phyloP scores from a whole-genome alignment of 2,113 vertebrate genomes.

The Glaucidium brasilianum region DNA sequence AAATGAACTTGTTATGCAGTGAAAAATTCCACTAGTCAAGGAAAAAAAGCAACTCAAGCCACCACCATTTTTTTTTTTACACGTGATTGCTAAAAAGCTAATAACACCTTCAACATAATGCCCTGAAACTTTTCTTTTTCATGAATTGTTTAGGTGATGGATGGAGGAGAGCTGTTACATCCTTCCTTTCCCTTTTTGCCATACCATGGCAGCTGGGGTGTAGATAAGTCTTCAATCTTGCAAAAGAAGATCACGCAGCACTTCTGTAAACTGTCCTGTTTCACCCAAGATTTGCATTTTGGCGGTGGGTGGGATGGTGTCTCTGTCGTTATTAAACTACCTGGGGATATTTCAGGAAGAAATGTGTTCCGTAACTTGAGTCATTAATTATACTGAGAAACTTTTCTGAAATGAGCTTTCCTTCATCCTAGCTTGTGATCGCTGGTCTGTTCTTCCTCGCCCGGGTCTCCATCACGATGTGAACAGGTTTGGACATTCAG shows the following conservation, averaged over 20 bases:
- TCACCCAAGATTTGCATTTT: background rate
- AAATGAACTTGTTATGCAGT: background rate
- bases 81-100: background rate
- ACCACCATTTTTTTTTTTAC: background rate
- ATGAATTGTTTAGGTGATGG: background rate
- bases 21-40: background rate
- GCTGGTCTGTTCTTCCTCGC: slow-evolving; percentile 88
- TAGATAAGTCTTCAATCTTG: no score
- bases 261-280: background rate
- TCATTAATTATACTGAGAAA: fast-evolving
- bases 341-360: background rate
- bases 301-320: background rate
- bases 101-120: background rate
- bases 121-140: background rate
- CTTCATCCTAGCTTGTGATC: slow-evolving; percentile 84
- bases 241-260: fast-evolving
- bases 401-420: background rate
- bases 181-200: background rate
- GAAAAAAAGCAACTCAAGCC: background rate
- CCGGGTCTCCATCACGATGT: slow-evolving; percentile 86
- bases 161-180: background rate
- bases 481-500: slow-evolving; percentile 95
- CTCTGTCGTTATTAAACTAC: fast-evolving
- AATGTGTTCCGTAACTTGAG: fast-evolving
- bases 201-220: fast-evolving